A percentile compares a stretch with the other conserved stretches of the same genome.
Evolutionary conservation across 2,797 vertebrate species (phyloP).

Genomic region (Hylomyscus alleni): DNA sequence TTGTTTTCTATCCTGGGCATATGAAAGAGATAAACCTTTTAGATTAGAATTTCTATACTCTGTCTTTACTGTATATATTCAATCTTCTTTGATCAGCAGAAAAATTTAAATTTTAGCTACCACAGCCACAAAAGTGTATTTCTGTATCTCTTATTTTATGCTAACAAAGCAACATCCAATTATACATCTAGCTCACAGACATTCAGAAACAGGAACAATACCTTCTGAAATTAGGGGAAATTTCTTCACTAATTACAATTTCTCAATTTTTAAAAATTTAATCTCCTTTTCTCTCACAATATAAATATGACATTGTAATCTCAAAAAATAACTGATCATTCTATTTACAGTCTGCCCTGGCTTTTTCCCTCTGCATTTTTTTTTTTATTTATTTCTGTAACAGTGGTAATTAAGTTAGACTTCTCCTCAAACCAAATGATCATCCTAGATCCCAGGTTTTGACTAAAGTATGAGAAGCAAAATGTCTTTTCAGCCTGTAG

Average conservation of each 20-base stretch:
- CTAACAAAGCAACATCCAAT: constrained; percentile 52
- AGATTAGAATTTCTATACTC: constrained; percentile 44
- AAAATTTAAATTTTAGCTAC: neutral
- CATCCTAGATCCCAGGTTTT: neutral
- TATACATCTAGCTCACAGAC: neutral
- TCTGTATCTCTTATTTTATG: constrained; percentile 36
- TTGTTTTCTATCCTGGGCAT: neutral
- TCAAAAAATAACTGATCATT: constrained; percentile 65
- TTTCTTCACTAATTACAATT: constrained; percentile 22
- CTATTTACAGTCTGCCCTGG: neutral
- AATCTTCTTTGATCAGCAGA: constrained; percentile 34
- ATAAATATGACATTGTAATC: constrained; percentile 47
- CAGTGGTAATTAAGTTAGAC: neutral
- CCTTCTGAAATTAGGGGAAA: constrained; percentile 49
- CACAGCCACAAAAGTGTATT: constrained; percentile 6
- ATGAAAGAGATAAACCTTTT: constrained; percentile 48
- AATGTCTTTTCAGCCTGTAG: neutral
- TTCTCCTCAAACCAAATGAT: neutral
- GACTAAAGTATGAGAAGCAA: neutral
- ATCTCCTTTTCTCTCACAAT: constrained; percentile 23
- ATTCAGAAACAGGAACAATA: constrained; percentile 38
- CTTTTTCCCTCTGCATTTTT: neutral
- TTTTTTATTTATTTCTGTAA: neutral
- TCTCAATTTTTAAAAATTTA: constrained; percentile 36
- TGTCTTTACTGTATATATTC: neutral